phyloP scores from a whole-genome alignment of 92 coral and sea anemone species.

The Palythoa grandiflora region DNA sequence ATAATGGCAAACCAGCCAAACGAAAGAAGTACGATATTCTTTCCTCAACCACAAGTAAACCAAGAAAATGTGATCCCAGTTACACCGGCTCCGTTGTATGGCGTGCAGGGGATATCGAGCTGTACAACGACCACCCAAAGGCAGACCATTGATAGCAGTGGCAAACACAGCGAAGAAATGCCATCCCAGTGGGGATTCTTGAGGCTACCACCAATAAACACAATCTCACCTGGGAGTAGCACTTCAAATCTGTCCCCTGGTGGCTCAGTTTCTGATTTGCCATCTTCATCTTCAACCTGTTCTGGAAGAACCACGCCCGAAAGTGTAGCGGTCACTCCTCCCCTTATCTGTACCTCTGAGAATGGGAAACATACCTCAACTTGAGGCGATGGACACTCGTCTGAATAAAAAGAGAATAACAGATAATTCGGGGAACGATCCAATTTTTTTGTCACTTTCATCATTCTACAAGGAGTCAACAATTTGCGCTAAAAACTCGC shows the following conservation, averaged over 20 bases:
- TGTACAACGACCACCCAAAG: slow-evolving; percentile 52
- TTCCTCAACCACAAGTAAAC: slow-evolving; percentile 19
- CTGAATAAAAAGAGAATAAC: neutral
- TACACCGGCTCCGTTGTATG: neutral
- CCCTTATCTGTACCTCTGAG: neutral
- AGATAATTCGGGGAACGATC: neutral
- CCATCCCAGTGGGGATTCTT: slow-evolving; percentile 82
- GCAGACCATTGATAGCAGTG: slow-evolving; percentile 48
- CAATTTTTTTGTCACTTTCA: neutral
- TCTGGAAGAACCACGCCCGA: slow-evolving; percentile 40
- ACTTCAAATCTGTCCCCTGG: slow-evolving; percentile 40
- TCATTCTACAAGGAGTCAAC: neutral
- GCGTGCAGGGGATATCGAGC: slow-evolving; percentile 3
- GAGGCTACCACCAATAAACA: slow-evolving; percentile 80
- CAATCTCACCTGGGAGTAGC: slow-evolving; percentile 79
- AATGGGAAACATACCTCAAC: neutral
- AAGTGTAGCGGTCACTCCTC: slow-evolving; percentile 5
- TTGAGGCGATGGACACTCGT: neutral
- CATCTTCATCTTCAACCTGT: slow-evolving; percentile 36
- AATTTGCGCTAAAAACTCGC: neutral
- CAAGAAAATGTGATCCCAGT: slow-evolving; percentile 39
- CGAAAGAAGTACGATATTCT: slow-evolving; percentile 44
- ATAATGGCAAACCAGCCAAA: slow-evolving; percentile 8
- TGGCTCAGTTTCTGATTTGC: neutral
- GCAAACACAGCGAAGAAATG: slow-evolving; percentile 64